A percentile compares a stretch with the other conserved stretches of the same genome.
Conservation (phyloP, 2,797 vertebrate species). For the Aeoliscus strigatus region DNA sequence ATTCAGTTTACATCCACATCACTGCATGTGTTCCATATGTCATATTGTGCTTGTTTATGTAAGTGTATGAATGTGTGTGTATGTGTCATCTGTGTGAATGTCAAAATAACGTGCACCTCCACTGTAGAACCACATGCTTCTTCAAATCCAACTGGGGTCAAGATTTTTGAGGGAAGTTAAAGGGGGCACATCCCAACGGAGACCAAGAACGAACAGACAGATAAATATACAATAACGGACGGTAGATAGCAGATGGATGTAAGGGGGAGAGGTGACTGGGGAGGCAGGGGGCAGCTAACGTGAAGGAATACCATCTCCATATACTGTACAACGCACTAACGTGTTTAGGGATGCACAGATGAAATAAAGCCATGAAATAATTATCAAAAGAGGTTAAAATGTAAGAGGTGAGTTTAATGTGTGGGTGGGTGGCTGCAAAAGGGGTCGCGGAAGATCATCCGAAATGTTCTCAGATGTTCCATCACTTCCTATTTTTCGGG, state of each 20-base stretch:
- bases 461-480: slow-evolving; percentile 55
- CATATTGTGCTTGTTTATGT: slow-evolving; percentile 75
- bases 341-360: slow-evolving; percentile 55
- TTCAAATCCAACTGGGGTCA: slow-evolving; percentile 47
- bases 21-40: slow-evolving; percentile 47
- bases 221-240: slow-evolving; percentile 68
- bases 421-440: slow-evolving; percentile 24
- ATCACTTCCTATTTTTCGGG: slow-evolving; percentile 88
- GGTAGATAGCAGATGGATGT: slow-evolving; percentile 54
- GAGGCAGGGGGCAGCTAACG: slow-evolving; percentile 28
- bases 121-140: slow-evolving; percentile 57
- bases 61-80: slow-evolving; percentile 52
- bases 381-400: slow-evolving; percentile 45
- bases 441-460: slow-evolving; percentile 12
- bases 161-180: slow-evolving; percentile 23
- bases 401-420: slow-evolving; percentile 24
- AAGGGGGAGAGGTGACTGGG: slow-evolving; percentile 30
- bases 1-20: slow-evolving; percentile 45
- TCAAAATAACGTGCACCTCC: slow-evolving; percentile 57
- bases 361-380: slow-evolving; percentile 53
- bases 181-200: slow-evolving; percentile 34
- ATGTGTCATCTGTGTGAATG: slow-evolving; percentile 58
- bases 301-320: slow-evolving; percentile 66
- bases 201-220: slow-evolving; percentile 41
- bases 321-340: slow-evolving; percentile 71